Conservation (phyloP, 2,113 vertebrate genomes). For the Hassar affinis region DNA sequence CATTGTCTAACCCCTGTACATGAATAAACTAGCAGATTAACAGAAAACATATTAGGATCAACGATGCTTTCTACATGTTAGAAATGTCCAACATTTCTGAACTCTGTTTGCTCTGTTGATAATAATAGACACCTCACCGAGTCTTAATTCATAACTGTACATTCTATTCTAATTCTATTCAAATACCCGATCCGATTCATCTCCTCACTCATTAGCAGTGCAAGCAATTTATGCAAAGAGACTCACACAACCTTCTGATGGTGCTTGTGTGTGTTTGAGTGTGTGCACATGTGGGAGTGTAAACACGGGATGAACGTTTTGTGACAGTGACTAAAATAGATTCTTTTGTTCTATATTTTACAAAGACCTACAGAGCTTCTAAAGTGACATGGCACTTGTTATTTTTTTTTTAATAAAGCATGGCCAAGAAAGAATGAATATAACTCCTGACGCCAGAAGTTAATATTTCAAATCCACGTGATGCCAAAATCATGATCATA, state of each 20-base stretch:
- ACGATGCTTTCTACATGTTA: background rate
- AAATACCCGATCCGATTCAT: background rate
- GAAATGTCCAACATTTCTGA: background rate
- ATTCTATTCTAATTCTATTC: background rate
- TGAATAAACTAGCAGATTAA: background rate
- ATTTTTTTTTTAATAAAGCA: background rate
- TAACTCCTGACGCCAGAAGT: background rate
- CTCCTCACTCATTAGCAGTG: background rate
- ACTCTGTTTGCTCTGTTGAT: too few species aligned
- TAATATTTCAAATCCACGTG: background rate
- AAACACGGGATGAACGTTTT: slow-evolving; percentile 17
- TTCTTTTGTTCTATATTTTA: slow-evolving; percentile 34
- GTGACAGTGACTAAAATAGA: slow-evolving; percentile 29
- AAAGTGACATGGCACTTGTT: background rate
- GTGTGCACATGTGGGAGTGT: slow-evolving; percentile 22
- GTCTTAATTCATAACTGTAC: background rate
- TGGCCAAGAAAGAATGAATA: background rate
- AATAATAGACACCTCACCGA: background rate
- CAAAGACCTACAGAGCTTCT: slow-evolving; percentile 9
- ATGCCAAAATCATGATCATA: background rate
- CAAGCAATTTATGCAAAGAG: background rate
- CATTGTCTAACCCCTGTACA: too few species aligned
- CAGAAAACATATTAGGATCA: background rate
- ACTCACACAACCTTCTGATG: slow-evolving; percentile 3
- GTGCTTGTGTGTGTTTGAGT: background rate